Percentiles rank a stretch among this genome's conserved stretches.
Conservation (phyloP, 1,140 invertebrate species). For the Apis cerana region DNA sequence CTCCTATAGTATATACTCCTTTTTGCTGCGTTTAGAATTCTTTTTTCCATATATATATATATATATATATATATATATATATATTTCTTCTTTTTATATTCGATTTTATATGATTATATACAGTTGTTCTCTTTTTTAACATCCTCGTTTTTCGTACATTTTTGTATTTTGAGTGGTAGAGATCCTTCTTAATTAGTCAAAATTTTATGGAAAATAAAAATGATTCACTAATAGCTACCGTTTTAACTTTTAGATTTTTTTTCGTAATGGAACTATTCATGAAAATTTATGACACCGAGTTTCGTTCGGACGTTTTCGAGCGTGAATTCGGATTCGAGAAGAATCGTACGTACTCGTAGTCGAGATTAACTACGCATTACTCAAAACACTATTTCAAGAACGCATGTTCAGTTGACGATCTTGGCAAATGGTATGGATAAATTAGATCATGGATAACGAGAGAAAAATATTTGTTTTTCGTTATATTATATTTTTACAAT, state of each 20-base stretch:
- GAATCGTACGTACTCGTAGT: neutral
- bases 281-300: neutral
- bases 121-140: neutral
- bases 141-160: neutral
- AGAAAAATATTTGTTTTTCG: neutral
- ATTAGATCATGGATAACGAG: neutral
- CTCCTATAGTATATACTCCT: no score
- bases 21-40: neutral
- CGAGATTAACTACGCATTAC: neutral
- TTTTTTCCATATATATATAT: neutral
- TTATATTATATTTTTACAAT: neutral
- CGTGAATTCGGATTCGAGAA: neutral
- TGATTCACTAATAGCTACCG: neutral
- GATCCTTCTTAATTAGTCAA: neutral
- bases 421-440: conserved; percentile 23
- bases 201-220: neutral
- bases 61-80: neutral
- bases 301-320: neutral
- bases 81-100: no score
- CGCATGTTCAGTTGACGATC: neutral
- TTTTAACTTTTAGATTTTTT: no score
- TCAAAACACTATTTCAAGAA: conserved; percentile 25
- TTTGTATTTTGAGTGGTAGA: neutral
- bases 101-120: no score
- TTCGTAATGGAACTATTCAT: no score